phyloP scores from a whole-genome alignment of 1,140 invertebrate genomes.

The Bathynomus jamesi region DNA sequence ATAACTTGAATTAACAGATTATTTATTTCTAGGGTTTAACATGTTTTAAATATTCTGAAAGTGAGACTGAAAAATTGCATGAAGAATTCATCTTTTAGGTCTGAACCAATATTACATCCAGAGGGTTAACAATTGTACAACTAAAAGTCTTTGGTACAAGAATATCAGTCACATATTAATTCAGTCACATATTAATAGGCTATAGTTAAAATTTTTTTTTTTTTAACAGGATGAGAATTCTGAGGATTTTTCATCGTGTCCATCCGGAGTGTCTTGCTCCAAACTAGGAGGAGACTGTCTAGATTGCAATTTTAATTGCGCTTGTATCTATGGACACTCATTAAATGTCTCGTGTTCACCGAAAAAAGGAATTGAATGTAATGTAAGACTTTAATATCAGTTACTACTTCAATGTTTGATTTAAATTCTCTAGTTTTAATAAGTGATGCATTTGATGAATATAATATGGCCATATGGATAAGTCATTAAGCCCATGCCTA shows the following conservation, averaged over 20 bases:
- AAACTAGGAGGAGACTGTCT: slow-evolving; percentile 9
- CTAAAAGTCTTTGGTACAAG: too few relatives aligned
- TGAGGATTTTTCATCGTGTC: neutral
- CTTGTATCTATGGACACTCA: slow-evolving; percentile 14
- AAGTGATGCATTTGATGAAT: neutral
- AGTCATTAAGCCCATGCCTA: neutral
- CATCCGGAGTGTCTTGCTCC: neutral
- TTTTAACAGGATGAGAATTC: neutral
- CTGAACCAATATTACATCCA: too few relatives aligned
- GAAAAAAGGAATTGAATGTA: slow-evolving; percentile 1
- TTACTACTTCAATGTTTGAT: too few relatives aligned
- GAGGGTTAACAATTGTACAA: too few relatives aligned
- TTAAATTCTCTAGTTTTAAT: neutral
- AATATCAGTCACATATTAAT: too few relatives aligned
- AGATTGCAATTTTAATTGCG: slow-evolving; percentile 13
- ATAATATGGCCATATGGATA: slow-evolving; percentile 1
- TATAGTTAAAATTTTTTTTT: neutral
- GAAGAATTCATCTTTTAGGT: too few relatives aligned
- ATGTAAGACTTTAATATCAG: too few relatives aligned
- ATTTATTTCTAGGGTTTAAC: too few relatives aligned
- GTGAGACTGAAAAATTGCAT: too few relatives aligned
- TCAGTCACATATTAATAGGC: neutral
- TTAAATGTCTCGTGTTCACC: slow-evolving; percentile 10
- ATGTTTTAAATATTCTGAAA: too few relatives aligned
- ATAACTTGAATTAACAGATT: too few relatives aligned